A percentile compares a stretch with the other conserved stretches of the same genome.
These are phyloP conservation scores for Anguilla rostrata DNA, from an alignment of 2,113 vertebrate genomes.

Conservation along the genomic window DNA sequence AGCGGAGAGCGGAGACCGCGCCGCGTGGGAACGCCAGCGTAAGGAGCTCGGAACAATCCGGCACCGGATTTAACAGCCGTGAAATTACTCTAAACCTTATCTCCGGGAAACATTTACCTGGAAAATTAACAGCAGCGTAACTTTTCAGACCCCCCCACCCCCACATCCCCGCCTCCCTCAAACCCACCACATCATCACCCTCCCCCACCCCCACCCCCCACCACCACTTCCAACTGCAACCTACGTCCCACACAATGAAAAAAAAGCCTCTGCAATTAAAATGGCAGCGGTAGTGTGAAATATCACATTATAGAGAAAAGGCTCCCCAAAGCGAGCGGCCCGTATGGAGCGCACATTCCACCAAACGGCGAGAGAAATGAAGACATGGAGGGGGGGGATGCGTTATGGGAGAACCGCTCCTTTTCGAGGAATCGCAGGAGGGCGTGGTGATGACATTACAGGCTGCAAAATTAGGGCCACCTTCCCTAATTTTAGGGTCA, in stretches of 20 bases:
- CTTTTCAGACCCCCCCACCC: slow-evolving; percentile 26
- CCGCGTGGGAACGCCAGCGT: slow-evolving; percentile 36
- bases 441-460: background rate
- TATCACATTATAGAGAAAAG: slow-evolving; percentile 23
- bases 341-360: slow-evolving; percentile 26
- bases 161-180: too few species aligned
- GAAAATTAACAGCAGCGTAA: slow-evolving; percentile 58
- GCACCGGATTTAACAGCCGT: slow-evolving; percentile 62
- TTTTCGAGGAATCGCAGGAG: too few species aligned
- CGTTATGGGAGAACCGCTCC: too few species aligned
- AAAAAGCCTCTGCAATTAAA: slow-evolving; percentile 47
- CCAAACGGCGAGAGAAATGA: background rate
- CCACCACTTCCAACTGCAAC: slow-evolving; percentile 23
- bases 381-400: background rate
- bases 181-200: background rate
- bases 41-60: slow-evolving; percentile 52
- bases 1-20: slow-evolving; percentile 26
- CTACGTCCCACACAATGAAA: background rate
- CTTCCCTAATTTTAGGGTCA: too few species aligned
- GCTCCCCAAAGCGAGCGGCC: slow-evolving; percentile 21
- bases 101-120: slow-evolving; percentile 63
- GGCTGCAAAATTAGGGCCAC: background rate
- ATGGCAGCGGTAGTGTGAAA: slow-evolving; percentile 26
- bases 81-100: slow-evolving; percentile 64
- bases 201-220: slow-evolving; percentile 24